A percentile compares a stretch with the other conserved stretches of the same genome.
These are phyloP conservation scores for Erebia aethiops DNA, from an alignment of 2,888 invertebrate genomes.

Conservation along the genomic window DNA sequence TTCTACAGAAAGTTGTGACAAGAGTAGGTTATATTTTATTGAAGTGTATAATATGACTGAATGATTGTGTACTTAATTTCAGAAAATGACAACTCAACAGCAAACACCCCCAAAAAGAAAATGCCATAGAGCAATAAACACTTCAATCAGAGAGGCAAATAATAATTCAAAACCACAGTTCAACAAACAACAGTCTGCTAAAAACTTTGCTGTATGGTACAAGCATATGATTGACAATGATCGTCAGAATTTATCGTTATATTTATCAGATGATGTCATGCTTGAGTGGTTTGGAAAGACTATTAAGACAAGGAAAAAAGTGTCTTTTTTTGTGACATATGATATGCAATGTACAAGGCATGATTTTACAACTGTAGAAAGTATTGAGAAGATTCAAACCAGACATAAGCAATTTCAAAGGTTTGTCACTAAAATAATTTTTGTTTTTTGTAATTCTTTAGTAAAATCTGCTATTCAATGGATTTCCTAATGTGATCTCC, in stretches of 20 bases:
- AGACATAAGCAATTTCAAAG: slow-evolving; percentile 57
- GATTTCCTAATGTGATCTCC: no score
- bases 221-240: slow-evolving; percentile 78
- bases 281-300: slow-evolving; percentile 87
- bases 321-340: slow-evolving; percentile 80
- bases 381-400: slow-evolving; percentile 63
- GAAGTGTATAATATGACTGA: neutral
- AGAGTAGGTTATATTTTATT: neutral
- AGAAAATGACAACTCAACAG: slow-evolving; percentile 60
- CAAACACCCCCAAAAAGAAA: slow-evolving; percentile 51
- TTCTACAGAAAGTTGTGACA: no score
- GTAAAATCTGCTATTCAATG: no score
- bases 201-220: slow-evolving; percentile 74
- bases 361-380: slow-evolving; percentile 72
- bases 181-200: slow-evolving; percentile 60
- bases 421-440: slow-evolving; percentile 49
- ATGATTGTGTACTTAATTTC: slow-evolving; percentile 19
- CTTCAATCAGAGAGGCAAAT: slow-evolving; percentile 51
- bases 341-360: slow-evolving; percentile 80
- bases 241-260: slow-evolving; percentile 70
- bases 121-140: slow-evolving; percentile 41
- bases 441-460: no score
- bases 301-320: slow-evolving; percentile 82
- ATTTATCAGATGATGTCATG: slow-evolving; percentile 77
- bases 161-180: slow-evolving; percentile 48